A percentile compares a stretch with the other conserved stretches of the same genome.
These are phyloP conservation scores for Macaria notata DNA, from an alignment of 2,888 invertebrate species.

Conservation along the genomic window DNA sequence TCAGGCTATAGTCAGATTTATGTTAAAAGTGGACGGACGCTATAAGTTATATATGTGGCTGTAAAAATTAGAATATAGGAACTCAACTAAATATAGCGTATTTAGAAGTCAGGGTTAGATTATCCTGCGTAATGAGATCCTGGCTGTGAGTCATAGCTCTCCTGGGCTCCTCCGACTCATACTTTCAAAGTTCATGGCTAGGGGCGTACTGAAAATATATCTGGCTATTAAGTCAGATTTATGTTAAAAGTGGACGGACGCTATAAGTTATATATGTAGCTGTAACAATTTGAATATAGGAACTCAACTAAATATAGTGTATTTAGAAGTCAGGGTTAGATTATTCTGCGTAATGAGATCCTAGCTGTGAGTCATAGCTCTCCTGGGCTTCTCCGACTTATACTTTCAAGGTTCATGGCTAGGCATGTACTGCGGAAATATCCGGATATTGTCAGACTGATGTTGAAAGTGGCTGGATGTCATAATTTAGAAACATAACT, in stretches of 20 bases:
- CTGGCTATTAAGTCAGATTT: no score
- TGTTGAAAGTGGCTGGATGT: no score
- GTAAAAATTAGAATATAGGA: background rate
- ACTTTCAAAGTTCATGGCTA: slow-evolving; percentile 60
- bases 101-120: slow-evolving; percentile 58
- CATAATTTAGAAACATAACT: no score
- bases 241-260: no score
- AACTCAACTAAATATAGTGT: slow-evolving; percentile 46
- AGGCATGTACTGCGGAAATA: background rate
- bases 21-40: no score
- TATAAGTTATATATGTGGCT: no score
- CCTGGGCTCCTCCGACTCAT: slow-evolving; percentile 59
- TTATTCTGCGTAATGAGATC: slow-evolving; percentile 68
- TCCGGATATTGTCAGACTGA: no score
- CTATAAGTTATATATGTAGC: no score
- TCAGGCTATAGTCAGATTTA: no score
- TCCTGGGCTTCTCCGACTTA: slow-evolving; percentile 59
- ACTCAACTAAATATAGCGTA: slow-evolving; percentile 54
- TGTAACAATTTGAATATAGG: slow-evolving; percentile 3
- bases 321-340: slow-evolving; percentile 54
- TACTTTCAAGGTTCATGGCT: slow-evolving; percentile 61
- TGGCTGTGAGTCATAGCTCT: slow-evolving; percentile 67
- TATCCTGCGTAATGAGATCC: slow-evolving; percentile 67
- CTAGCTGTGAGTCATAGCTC: slow-evolving; percentile 66
- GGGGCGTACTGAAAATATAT: background rate